Evolutionary conservation across 2,888 invertebrate genomes (phyloP), one percentile per base, ranked within the genome.

Genomic region (Drosophila villosipedis): DNA sequence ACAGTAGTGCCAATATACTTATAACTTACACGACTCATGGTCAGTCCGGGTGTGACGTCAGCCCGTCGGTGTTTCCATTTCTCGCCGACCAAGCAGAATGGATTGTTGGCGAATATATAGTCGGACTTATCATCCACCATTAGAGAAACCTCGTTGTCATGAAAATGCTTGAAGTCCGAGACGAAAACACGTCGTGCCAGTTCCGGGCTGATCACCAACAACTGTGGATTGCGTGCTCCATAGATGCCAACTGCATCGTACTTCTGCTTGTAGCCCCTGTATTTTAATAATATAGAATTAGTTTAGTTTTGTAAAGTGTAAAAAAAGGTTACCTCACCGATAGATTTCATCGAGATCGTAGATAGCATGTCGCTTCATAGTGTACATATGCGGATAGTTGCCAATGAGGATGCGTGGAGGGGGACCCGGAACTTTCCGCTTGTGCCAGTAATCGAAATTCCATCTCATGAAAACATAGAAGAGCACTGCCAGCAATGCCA

Each of bases 31-130:
- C 94, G 94, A 47, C 93, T 93, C 16, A 92, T 89, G 1, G 95
- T 94, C 35, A 95, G 93, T 3, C 94, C 94, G 0, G 94, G 94
- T 0, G 94, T 94, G 22, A 95, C 76, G 76, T 94, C 94, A 1
- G 92, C 88, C 9, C 95, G 92, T 2, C 94, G 86, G 1, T 91
- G 90, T 69, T 94, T 94, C 95, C 95, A 94, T 74, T 93, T 88
- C n/a, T 93, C 91, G 1, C 94, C 94, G 19, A 91, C 93, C 30
- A 94, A 73, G 0, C 91, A 70, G 74, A 95, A 94, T 0, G 94
- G 94, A 91, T 94, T 94, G 54, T 93, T 92, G 3, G 93, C 93
- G 10, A 94, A 84, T 7, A 95, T 79, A 0, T 93, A 94, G 65
- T 95, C 95, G 0, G 84, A 74, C 25, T 93, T 88, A 43, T 94